These are phyloP conservation scores for Fissipunctia ypsillon DNA, from an alignment of 2,888 invertebrate genomes.

Conservation along the genomic window DNA sequence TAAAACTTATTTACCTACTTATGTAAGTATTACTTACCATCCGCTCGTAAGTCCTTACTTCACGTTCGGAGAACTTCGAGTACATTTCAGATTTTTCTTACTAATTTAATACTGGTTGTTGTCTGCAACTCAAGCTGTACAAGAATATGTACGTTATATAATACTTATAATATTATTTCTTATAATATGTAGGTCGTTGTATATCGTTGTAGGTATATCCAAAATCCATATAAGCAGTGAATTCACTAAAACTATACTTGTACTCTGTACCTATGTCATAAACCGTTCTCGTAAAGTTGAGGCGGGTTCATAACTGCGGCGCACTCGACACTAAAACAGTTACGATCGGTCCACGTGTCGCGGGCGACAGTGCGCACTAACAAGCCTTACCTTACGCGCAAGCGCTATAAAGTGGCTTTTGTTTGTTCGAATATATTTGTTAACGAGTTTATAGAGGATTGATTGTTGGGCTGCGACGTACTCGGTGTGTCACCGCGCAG, in stretches of 20 bases:
- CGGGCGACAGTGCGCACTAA: slow-evolving; percentile 30
- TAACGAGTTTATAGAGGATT: slow-evolving; percentile 28
- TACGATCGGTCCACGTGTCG: slow-evolving; percentile 56
- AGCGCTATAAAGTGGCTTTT: slow-evolving; percentile 30
- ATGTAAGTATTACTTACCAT: no score
- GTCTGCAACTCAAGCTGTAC: background rate
- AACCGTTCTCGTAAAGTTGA: slow-evolving; percentile 42
- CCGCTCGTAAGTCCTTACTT: no score
- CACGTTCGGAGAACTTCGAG: no score
- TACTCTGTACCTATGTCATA: slow-evolving; percentile 32
- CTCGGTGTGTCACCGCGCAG: background rate
- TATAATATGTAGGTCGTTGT: no score
- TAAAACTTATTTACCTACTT: no score
- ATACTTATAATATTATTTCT: background rate
- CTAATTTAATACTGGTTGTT: no score
- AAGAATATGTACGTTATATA: background rate
- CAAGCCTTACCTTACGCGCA: slow-evolving; percentile 13
- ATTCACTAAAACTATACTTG: slow-evolving; percentile 22
- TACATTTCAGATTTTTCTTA: no score
- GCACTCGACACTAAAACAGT: slow-evolving; percentile 45
- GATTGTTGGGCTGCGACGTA: slow-evolving; percentile 20
- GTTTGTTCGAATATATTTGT: slow-evolving; percentile 31
- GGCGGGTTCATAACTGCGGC: slow-evolving; percentile 39
- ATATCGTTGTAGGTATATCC: background rate
- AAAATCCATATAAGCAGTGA: slow-evolving; percentile 7